These are phyloP conservation scores for Hexactinellida sp. DNA, from an alignment of 37 sponge, comb jelly and placozoan genomes.

Conservation along the genomic window DNA sequence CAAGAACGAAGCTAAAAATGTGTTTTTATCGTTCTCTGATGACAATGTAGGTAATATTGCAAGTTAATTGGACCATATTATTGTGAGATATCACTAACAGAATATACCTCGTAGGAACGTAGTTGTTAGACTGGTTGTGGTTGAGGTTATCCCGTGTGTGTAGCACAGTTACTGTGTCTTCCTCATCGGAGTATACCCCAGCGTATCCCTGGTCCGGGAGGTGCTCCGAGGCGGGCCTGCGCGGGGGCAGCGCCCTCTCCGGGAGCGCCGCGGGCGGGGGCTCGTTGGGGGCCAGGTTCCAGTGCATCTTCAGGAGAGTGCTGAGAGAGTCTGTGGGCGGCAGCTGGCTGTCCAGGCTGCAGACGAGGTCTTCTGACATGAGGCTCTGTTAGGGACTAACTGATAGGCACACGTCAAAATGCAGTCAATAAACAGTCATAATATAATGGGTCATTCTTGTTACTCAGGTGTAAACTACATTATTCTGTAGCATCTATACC, in stretches of 20 bases:
- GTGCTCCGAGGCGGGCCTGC: neutral
- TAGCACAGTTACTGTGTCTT: neutral
- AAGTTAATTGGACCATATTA: no score
- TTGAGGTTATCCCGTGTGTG: neutral
- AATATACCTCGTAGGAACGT: neutral
- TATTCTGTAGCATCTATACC: no score
- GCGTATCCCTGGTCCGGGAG: neutral
- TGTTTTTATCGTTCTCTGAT: no score
- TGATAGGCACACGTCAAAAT: no score
- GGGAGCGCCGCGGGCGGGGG: neutral
- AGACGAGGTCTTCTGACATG: neutral
- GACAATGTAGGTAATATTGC: no score
- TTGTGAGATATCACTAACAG: no score
- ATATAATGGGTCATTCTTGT: no score
- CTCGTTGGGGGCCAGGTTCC: neutral
- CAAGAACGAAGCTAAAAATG: no score
- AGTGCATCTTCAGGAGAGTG: neutral
- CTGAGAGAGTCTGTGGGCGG: neutral
- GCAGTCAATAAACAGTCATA: no score
- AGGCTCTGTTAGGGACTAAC: no score
- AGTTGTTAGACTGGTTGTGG: constrained; percentile 13
- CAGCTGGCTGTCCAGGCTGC: constrained; percentile 7
- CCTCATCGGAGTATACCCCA: neutral
- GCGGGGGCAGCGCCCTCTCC: neutral
- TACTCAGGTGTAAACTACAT: no score